phyloP scores from a whole-genome alignment of 2,113 vertebrate genomes.

The Lynx canadensis region DNA sequence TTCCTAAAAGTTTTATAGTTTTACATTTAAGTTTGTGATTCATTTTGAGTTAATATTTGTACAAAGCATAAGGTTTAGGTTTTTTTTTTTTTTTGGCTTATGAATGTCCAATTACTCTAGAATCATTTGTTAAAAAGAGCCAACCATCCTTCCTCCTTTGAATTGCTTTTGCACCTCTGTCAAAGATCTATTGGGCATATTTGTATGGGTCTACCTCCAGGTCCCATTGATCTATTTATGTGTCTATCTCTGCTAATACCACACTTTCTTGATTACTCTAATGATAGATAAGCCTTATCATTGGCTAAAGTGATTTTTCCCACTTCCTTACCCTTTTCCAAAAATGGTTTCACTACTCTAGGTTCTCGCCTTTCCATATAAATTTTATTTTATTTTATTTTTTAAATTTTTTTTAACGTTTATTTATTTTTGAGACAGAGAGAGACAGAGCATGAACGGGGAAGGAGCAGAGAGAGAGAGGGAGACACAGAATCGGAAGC shows the following conservation, averaged over 20 bases:
- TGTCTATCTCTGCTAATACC: neutral
- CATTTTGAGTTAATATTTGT: neutral
- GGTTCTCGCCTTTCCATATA: neutral
- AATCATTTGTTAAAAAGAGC: neutral
- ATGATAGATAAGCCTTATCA: neutral
- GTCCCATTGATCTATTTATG: neutral
- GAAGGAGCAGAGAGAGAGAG: too few species aligned
- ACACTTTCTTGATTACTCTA: neutral
- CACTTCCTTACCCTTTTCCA: neutral
- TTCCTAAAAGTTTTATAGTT: neutral
- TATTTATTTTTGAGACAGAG: too few species aligned
- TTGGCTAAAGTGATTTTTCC: neutral
- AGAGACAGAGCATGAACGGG: too few species aligned
- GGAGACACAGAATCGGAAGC: too few species aligned
- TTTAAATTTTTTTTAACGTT: too few species aligned
- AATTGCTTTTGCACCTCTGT: neutral
- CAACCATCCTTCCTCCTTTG: neutral
- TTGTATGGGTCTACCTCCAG: neutral
- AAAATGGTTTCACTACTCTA: neutral
- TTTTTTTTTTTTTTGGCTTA: too few species aligned
- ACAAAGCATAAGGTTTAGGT: neutral
- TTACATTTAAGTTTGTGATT: neutral
- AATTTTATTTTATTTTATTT: neutral
- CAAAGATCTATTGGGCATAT: neutral
- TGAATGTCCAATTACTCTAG: neutral